Percentiles rank a stretch among this genome's conserved stretches.
Evolutionary conservation across 1,140 invertebrate species (phyloP).

Genomic region (Drosophila ananassae): DNA sequence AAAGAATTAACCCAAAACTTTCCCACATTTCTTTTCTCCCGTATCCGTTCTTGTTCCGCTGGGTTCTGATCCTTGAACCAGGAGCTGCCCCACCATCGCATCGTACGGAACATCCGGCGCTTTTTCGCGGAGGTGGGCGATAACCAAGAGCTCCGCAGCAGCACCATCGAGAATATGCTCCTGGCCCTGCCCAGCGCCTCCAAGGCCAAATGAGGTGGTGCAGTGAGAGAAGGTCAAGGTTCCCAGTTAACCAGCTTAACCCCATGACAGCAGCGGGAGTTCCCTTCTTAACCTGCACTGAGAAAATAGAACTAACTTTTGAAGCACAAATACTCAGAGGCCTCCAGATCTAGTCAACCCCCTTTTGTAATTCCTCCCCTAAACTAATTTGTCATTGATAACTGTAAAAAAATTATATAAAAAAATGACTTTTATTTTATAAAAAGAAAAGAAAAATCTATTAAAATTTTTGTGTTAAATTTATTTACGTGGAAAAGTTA

Average conservation of each 20-base stretch:
- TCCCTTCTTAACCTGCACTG: not conserved
- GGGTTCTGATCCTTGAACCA: conserved; percentile 19
- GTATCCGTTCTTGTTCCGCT: not conserved
- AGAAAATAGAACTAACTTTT: not conserved
- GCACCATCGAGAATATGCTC: conserved; percentile 82
- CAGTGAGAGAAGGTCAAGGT: not conserved
- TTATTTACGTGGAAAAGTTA: not conserved
- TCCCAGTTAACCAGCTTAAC: conserved; percentile 19
- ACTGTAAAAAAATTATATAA: not conserved
- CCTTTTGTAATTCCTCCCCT: not conserved
- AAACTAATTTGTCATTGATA: not conserved
- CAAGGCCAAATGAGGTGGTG: conserved; percentile 58
- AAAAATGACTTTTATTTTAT: not conserved
- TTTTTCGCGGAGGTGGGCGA: conserved; percentile 83
- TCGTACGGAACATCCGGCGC: conserved; percentile 80
- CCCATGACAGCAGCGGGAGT: conserved; percentile 4
- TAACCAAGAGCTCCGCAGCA: conserved; percentile 73
- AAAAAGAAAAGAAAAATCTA: not conserved
- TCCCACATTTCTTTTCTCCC: conserved; percentile 14
- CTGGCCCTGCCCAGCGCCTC: conserved; percentile 77
- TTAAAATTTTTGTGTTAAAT: not conserved
- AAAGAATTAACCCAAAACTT: conserved; percentile 29
- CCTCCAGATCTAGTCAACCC: not conserved
- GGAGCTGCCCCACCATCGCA: conserved; percentile 83
- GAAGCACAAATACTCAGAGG: not conserved